Evolutionary conservation across 2,113 vertebrate species (phyloP).

Genomic region (Erythrolamprus reginae): DNA sequence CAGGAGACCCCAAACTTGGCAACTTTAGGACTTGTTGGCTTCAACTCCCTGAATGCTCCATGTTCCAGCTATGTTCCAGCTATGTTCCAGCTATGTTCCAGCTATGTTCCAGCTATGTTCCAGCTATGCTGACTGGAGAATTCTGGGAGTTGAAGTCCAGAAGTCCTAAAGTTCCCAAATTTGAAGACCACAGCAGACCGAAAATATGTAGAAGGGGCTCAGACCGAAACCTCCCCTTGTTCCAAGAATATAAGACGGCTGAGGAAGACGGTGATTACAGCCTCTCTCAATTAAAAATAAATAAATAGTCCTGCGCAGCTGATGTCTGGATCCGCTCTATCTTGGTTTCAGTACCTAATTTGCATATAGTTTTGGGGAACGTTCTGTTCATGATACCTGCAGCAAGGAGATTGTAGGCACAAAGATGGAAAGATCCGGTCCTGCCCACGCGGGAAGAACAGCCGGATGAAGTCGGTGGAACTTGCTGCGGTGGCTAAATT

Average conservation of each 20-base stretch:
- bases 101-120: too few relatives aligned
- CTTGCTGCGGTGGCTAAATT: not conserved
- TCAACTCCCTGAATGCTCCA: too few relatives aligned
- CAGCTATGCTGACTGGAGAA: too few relatives aligned
- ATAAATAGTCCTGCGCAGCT: not conserved
- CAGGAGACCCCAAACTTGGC: not conserved
- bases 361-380: not conserved
- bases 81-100: too few relatives aligned
- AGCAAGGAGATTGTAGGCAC: not conserved
- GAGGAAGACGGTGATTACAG: not conserved
- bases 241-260: not conserved
- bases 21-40: too few relatives aligned
- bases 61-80: too few relatives aligned
- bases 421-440: not conserved
- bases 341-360: not conserved
- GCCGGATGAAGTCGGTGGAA: not conserved
- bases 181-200: not conserved
- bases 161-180: too few relatives aligned
- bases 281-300: not conserved
- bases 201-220: not conserved
- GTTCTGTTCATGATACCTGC: not conserved
- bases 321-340: not conserved
- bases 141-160: too few relatives aligned
- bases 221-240: not conserved
- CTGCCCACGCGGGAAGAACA: not conserved